Base-by-base conservation (phyloP, 1,140 invertebrate genomes). In the Danaus melanippus region DNA sequence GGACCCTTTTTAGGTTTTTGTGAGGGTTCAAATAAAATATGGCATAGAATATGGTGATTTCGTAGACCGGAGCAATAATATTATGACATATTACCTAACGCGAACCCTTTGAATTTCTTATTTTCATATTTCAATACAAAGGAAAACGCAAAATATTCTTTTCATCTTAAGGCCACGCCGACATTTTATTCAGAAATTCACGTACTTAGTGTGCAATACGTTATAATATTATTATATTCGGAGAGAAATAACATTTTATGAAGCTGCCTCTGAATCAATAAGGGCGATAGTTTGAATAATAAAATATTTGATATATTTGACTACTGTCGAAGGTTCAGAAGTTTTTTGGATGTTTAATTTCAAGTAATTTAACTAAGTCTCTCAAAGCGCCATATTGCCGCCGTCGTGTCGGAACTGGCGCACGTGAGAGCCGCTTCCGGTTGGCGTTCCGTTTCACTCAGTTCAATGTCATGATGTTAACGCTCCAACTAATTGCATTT, bases 21-120 rank as follows among this genome's bases (percentile, higher is more conserved):
- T 57, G 70, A 74, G 71, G 76, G 72, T 66, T 53, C 62, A 56
- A 64, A 84, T 82, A 81, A 79, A 82, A 79, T 82, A 82, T 81
- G 70, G 69, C 68, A 59, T 70, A 71, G 63, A 71, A 71, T 71
- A 64, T 76, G 64, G 58, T 70, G 69, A 76, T 74, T 78, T 71
- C 63, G 66, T 61, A 77, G 76, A 70, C 67, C 67, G 49, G 67
- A 68, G 74, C 74, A 84, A 84, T 84, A 84, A 82, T 82, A 84
- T 82, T 84, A 79, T 84, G 79, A 84, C 74, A 72, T 82, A 84
- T 84, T 78, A 71, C 77, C 67, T 74, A 61, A 53, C 67, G 44
- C 64, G 66, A 64, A 61, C 64, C 66, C 66, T 71, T 73, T 71
- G 62, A 52, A 56, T 62, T 69, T 55, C 64, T 67, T 58, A 64